These are phyloP conservation scores for Camponotus vicinus DNA, from an alignment of 1,140 invertebrate genomes.

Conservation along the genomic window DNA sequence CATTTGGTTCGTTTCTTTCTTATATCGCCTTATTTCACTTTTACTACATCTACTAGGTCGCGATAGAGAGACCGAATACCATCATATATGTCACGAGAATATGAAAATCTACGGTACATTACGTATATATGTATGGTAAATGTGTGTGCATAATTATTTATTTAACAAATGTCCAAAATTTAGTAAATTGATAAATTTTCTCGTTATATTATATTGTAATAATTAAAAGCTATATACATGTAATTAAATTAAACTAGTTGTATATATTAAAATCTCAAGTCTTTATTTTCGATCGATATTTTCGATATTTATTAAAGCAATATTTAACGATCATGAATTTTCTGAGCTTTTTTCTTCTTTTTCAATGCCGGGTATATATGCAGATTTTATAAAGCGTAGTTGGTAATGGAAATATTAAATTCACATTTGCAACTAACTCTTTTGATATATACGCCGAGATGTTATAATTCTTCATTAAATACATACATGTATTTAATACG, in stretches of 20 bases:
- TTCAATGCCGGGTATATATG: slow-evolving; percentile 8
- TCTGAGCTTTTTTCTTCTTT: neutral
- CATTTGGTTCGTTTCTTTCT: slow-evolving; percentile 12
- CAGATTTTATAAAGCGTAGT: slow-evolving; percentile 40
- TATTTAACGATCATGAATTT: slow-evolving; percentile 17
- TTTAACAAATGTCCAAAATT: no score
- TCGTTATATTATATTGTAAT: no score
- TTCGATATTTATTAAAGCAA: slow-evolving; percentile 42
- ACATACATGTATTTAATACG: no score
- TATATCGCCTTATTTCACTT: neutral
- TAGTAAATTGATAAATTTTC: no score
- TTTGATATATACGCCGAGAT: slow-evolving; percentile 9
- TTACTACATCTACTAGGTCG: neutral
- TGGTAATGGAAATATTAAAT: slow-evolving; percentile 49
- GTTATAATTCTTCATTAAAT: slow-evolving; percentile 52
- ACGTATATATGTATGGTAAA: neutral
- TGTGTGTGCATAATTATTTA: no score
- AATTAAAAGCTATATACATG: no score
- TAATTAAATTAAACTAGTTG: neutral
- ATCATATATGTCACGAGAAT: neutral
- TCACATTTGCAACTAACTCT: slow-evolving; percentile 31
- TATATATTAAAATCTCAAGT: slow-evolving; percentile 41
- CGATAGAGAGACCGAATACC: neutral
- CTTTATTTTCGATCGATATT: slow-evolving; percentile 41
- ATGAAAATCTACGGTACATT: neutral